Evolutionary conservation across 1,140 invertebrate genomes (phyloP).

Genomic region (Ericerus pela): DNA sequence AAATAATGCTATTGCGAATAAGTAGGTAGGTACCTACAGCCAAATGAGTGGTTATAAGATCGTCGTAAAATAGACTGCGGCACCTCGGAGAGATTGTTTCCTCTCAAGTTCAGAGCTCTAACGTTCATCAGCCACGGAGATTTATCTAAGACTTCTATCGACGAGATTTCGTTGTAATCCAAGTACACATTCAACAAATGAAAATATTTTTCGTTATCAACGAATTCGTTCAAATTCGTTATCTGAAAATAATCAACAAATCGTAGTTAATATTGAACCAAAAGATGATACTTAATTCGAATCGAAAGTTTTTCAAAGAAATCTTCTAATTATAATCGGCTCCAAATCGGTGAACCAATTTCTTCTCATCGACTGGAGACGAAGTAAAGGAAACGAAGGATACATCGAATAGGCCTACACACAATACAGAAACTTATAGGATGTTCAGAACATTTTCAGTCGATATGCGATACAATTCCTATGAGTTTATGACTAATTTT

Average conservation of each 20-base stretch:
- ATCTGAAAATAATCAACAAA: conserved; percentile 35
- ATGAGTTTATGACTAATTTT: no score
- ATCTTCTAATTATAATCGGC: no score
- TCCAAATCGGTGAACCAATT: no score
- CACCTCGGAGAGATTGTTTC: conserved; percentile 56
- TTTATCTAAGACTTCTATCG: conserved; percentile 53
- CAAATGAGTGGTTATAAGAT: not conserved
- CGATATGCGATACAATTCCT: no score
- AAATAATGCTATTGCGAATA: conserved; percentile 12
- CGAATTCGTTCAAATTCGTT: conserved; percentile 41
- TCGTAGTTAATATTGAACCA: conserved; percentile 17
- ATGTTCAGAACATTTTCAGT: no score
- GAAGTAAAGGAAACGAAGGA: no score
- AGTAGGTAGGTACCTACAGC: not conserved
- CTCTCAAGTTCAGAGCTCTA: conserved; percentile 51
- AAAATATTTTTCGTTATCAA: conserved; percentile 46
- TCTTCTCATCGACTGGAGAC: no score
- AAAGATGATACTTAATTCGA: conserved; percentile 26
- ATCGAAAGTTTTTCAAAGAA: no score
- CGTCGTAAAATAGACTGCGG: conserved; percentile 9
- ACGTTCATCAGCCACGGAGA: conserved; percentile 60
- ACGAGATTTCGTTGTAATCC: conserved; percentile 54
- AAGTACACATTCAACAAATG: conserved; percentile 54
- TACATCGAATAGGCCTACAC: no score
- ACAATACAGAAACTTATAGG: no score